Percentiles rank a stretch among this genome's conserved stretches.
Evolutionary conservation across 2,113 vertebrate genomes (phyloP).

Genomic region (Serinus canaria): DNA sequence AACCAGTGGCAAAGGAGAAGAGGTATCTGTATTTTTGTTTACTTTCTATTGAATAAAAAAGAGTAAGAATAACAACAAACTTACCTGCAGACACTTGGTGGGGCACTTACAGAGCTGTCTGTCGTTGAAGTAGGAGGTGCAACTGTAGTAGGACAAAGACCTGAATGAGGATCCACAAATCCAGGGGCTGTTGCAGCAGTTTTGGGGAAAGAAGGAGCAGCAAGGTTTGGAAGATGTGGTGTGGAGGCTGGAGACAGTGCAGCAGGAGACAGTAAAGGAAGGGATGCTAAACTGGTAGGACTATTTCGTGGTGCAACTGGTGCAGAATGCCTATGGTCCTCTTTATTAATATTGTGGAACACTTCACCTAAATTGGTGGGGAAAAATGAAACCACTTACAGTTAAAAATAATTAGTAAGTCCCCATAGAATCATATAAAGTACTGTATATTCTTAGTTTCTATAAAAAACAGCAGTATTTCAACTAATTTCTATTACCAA

Average conservation of each 20-base stretch:
- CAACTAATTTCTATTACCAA: not conserved
- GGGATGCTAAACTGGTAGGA: constrained; percentile 82
- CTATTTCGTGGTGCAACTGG: constrained; percentile 83
- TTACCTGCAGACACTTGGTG: constrained; percentile 96
- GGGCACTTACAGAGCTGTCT: constrained; percentile 86
- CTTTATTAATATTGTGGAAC: constrained; percentile 91
- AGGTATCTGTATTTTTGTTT: not conserved
- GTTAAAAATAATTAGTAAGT: not conserved
- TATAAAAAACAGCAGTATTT: not conserved
- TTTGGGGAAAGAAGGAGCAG: constrained; percentile 86
- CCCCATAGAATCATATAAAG: not conserved
- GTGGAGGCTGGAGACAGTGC: constrained; percentile 79
- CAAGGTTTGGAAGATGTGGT: constrained; percentile 83
- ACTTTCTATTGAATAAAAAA: not conserved
- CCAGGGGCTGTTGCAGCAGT: constrained; percentile 82
- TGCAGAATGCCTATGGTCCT: constrained; percentile 85
- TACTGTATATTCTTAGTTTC: not conserved
- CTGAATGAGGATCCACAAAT: constrained; percentile 86
- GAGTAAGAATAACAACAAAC: not conserved
- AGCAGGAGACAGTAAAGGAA: constrained; percentile 82
- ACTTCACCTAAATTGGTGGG: constrained; percentile 81
- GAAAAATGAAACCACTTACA: not conserved
- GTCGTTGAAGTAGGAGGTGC: constrained; percentile 78
- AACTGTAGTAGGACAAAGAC: constrained; percentile 83
- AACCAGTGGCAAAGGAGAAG: not conserved